These are phyloP conservation scores for Apus apus DNA, from an alignment of 2,113 vertebrate genomes.

Conservation along the genomic window DNA sequence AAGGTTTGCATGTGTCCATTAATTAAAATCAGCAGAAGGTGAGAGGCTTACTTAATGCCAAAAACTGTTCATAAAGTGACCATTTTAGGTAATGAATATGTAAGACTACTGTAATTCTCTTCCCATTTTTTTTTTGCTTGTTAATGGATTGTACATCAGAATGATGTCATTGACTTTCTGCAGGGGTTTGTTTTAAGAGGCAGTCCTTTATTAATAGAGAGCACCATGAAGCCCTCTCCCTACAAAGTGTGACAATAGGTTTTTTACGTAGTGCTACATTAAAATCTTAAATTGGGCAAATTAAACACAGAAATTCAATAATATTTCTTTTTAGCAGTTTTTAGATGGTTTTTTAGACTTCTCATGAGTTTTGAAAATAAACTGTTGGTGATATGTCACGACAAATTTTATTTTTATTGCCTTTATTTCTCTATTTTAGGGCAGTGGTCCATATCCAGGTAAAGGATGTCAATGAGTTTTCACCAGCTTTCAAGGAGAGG, in stretches of 20 bases:
- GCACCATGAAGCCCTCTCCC: not conserved
- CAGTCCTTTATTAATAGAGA: not conserved
- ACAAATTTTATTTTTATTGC: not conserved
- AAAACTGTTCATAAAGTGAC: not conserved
- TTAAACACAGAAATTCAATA: not conserved
- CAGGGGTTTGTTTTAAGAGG: not conserved
- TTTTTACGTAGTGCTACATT: not conserved
- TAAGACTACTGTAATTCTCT: not conserved
- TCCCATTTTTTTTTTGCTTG: not conserved
- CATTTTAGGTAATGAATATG: not conserved
- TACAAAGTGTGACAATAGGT: not conserved
- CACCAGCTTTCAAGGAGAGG: constrained; percentile 89
- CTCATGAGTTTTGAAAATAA: not conserved
- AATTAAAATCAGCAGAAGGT: not conserved
- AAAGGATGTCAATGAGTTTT: constrained; percentile 95
- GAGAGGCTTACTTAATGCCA: not conserved
- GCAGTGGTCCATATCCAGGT: constrained; percentile 97
- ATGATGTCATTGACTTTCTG: not conserved
- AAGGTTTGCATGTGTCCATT: not conserved
- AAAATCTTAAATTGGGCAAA: not conserved
- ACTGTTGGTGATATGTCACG: not conserved
- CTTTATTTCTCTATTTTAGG: constrained; percentile 69
- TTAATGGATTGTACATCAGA: not conserved
- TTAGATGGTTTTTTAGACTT: not conserved
- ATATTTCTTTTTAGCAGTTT: not conserved